Base-by-base conservation (phyloP, 2,113 vertebrate genomes). In the Dipodomys spectabilis region DNA sequence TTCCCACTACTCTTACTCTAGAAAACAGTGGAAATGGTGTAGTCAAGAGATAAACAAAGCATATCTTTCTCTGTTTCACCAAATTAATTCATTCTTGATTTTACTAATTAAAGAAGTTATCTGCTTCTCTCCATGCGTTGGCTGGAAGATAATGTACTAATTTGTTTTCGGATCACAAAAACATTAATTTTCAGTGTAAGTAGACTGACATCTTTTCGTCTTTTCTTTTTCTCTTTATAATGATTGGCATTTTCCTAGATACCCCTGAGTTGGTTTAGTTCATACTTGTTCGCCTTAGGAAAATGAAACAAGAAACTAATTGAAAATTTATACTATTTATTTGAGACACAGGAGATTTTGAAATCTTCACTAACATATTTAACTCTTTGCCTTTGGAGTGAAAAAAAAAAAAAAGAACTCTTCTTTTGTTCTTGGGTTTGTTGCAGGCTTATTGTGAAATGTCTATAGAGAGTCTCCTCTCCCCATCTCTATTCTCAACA, bases 31-130 rank as follows among this genome's bases (percentile, higher is more conserved):
- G 83, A 80, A 20, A 73, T 0, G 0, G 32, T 85, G 2, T 82
- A 64, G 69, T 75, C n/a, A 60, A 68, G 95, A 92, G 39, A 57
- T 69, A 79, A 86, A 39, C 49, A 68, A 64, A 90, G 91, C 60
- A 91, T 60, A 32, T 68, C 86, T 93, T 69, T 93, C 72, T 94
- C 90, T 92, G 83, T 92, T 92, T 94, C 53, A 44, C 44, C 85
- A 82, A 96, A 92, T 94, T 86, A 91, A 91, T 91, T 73, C 30
- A 84, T 69, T 88, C 84, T 80, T 86, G 92, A 86, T 94, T 94
- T 96, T 84, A 49, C 81, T 93, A 96, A 97, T 74, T 97, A 80
- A 88, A 96, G 74, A 90, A 68, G 25, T 91, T 87, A 81, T 30
- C 67, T 94, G 44, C 49, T 90, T 91, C 28, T 90, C 75, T 74